Percentiles rank a stretch among this genome's conserved stretches.
phyloP scores from a whole-genome alignment of 2,888 invertebrate genomes.

The Physocephala rufipes region DNA sequence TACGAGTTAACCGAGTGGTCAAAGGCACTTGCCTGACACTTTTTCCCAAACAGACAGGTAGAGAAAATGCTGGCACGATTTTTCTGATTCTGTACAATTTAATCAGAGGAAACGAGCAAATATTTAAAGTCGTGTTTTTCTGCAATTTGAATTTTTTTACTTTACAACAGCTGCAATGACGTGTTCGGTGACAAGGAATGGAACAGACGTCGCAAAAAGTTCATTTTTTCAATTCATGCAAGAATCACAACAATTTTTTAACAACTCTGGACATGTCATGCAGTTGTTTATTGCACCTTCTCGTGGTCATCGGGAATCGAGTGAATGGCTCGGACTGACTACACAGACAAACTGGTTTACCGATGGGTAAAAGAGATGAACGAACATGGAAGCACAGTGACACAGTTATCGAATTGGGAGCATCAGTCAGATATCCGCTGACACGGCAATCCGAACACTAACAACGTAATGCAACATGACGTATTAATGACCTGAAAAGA shows the following conservation, averaged over 20 bases:
- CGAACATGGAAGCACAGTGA: neutral
- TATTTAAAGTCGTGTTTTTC: constrained; percentile 27
- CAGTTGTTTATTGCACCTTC: constrained; percentile 36
- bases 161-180: neutral
- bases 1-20: too few relatives aligned
- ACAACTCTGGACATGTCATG: constrained; percentile 35
- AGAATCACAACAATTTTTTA: constrained; percentile 6
- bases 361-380: too few relatives aligned
- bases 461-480: constrained; percentile 6
- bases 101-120: constrained; percentile 5
- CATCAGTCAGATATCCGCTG: too few relatives aligned
- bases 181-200: neutral
- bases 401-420: neutral
- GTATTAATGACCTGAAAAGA: too few relatives aligned
- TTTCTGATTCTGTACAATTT: neutral
- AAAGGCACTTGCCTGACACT: too few relatives aligned
- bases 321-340: too few relatives aligned
- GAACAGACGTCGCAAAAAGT: constrained; percentile 1
- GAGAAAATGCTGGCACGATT: neutral
- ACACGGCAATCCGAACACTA: neutral
- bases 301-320: constrained; percentile 10
- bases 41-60: too few relatives aligned
- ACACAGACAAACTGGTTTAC: too few relatives aligned
- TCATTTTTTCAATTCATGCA: constrained; percentile 10
- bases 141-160: constrained; percentile 31